Evolutionary conservation across 2,888 invertebrate species (phyloP).

Genomic region (Brenthis hecate): DNA sequence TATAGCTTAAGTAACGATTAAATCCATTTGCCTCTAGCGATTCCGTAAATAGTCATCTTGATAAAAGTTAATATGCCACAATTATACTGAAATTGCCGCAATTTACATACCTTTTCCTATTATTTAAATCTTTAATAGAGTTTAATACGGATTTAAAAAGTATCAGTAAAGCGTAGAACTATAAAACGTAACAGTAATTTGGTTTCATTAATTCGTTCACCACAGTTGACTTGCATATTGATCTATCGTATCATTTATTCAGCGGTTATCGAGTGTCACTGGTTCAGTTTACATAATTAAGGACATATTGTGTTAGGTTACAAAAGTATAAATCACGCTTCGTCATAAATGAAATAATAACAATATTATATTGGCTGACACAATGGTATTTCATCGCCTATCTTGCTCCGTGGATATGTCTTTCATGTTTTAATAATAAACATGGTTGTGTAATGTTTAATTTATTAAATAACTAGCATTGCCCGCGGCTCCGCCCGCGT

Average conservation of each 20-base stretch:
- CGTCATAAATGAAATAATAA: constrained; percentile 13
- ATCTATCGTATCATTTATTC: constrained; percentile 33
- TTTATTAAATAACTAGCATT: too few species aligned
- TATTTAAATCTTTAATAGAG: constrained; percentile 14
- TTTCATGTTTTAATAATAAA: neutral
- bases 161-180: neutral
- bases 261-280: constrained; percentile 27
- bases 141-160: constrained; percentile 9
- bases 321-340: constrained; percentile 21
- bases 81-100: constrained; percentile 7
- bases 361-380: constrained; percentile 10
- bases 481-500: too few species aligned
- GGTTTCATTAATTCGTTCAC: constrained; percentile 16
- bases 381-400: constrained; percentile 1
- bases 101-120: constrained; percentile 11
- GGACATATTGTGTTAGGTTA: constrained; percentile 27
- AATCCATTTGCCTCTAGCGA: neutral
- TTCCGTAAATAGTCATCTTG: constrained; percentile 1
- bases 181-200: constrained; percentile 18
- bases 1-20: constrained; percentile 3
- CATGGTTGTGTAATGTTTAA: too few species aligned
- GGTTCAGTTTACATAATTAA: constrained; percentile 32
- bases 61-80: constrained; percentile 11
- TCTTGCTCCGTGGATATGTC: neutral
- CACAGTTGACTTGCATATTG: constrained; percentile 26